Base-by-base conservation (phyloP, 2,888 invertebrate species). In the Clanis bilineata region DNA sequence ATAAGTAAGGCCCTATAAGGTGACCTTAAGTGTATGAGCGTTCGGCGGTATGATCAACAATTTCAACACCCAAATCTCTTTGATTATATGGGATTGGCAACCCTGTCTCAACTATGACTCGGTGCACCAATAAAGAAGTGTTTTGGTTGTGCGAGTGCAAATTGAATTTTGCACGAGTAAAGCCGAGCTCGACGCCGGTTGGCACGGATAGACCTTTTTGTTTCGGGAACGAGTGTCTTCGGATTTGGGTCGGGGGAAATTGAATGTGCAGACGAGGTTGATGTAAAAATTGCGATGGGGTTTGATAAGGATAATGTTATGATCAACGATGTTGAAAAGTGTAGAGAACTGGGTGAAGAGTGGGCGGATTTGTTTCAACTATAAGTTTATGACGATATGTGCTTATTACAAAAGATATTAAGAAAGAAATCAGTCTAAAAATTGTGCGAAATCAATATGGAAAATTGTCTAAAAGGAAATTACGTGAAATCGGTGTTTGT, bases 151-250 rank as follows among this genome's bases (percentile, higher is more conserved):
- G 15, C 15, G n/a, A 28, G 25, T 18, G 51, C 21, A 58, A 58
- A 58, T 58, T 58, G 58, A 58, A 58, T 58, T 39, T 25, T 25
- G 43, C 32, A 18, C 15, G 18, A 51, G 32, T 21, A 51, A 15
- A 51, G 38, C 47, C 18, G 38, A 25, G 10, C 51, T 21, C 7
- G 47, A 10, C 25, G 18, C 25, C 21, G 51, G 38, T 21, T n/a
- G 18, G 58, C 25, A n/a, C n/a, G 45, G 4, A 15, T 23, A 44
- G 23, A 38, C 25, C 38, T 18, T 21, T 58, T 58, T 39, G 25
- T 58, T 47, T 58, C 25, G 25, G 10, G n/a, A n/a, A n/a, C n/a
- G n/a, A n/a, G 22, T 60, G 51, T 57, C 63, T 64, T 45, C 36
- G 57, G 23, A 55, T 56, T 55, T 51, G 23, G 58, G 23, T 47